These are phyloP conservation scores for Xenopus petersii DNA, from an alignment of 2,797 vertebrate species.

Conservation along the genomic window DNA sequence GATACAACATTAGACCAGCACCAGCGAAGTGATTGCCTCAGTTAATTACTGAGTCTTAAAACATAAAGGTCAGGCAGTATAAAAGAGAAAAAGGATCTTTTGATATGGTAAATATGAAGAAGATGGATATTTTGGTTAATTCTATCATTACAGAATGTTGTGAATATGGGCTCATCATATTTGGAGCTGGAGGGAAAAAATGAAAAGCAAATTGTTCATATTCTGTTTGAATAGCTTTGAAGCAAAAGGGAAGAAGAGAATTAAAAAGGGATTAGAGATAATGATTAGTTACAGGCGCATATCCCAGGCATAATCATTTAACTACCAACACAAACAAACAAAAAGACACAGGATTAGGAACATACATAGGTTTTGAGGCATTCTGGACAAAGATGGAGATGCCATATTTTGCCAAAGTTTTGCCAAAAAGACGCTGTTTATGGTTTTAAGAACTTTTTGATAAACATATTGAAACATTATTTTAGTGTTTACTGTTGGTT, in stretches of 20 bases:
- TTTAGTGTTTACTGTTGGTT: too few relatives aligned
- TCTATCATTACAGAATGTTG: not conserved
- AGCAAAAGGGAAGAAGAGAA: slow-evolving; percentile 6
- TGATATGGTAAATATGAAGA: not conserved
- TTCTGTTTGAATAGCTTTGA: not conserved
- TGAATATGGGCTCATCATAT: not conserved
- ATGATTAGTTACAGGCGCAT: not conserved
- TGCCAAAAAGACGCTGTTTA: too few relatives aligned
- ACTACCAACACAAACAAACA: not conserved
- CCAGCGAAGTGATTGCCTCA: not conserved
- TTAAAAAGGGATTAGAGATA: not conserved
- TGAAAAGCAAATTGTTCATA: not conserved
- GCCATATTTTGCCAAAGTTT: too few relatives aligned
- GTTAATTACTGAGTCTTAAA: not conserved
- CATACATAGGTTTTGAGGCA: not conserved
- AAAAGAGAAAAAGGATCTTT: not conserved
- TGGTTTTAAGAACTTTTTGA: too few relatives aligned
- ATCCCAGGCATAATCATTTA: not conserved
- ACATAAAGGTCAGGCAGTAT: not conserved
- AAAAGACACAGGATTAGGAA: not conserved
- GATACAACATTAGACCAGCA: too few relatives aligned
- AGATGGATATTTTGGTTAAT: not conserved
- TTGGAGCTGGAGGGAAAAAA: not conserved
- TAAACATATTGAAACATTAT: too few relatives aligned
- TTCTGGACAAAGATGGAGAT: not conserved